Evolutionary conservation across 2,113 vertebrate species (phyloP).

Genomic region (Melanerpes aurifrons): DNA sequence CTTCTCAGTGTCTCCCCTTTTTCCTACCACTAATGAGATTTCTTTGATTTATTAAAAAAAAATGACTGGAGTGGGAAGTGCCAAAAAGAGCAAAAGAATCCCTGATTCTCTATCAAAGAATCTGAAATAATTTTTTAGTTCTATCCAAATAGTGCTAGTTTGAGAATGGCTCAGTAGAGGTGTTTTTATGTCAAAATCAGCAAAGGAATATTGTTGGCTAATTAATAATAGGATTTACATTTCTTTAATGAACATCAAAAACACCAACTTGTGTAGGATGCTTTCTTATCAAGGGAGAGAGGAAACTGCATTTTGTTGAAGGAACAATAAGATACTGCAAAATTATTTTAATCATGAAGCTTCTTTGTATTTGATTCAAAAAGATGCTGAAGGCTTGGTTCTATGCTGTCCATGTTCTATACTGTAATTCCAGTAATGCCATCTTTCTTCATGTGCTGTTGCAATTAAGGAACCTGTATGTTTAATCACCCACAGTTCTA

Average conservation of each 20-base stretch:
- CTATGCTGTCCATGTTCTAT: accelerated
- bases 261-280: not conserved
- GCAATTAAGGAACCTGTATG: not conserved
- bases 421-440: not conserved
- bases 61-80: not conserved
- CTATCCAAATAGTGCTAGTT: not conserved
- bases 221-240: not conserved
- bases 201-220: not conserved
- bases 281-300: not conserved
- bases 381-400: not conserved
- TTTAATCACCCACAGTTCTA: not conserved
- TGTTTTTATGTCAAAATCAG: not conserved
- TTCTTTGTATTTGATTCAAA: not conserved
- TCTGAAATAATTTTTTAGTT: not conserved
- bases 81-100: not conserved
- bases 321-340: not conserved
- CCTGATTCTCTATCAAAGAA: not conserved
- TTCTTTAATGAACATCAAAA: not conserved
- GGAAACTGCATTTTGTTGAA: not conserved
- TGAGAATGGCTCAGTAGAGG: not conserved
- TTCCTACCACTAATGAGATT: conserved; percentile 7
- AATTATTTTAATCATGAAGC: not conserved
- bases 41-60: conserved; percentile 47
- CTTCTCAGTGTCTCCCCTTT: not conserved
- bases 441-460: not conserved